Percentiles rank a stretch among this genome's conserved stretches.
These are phyloP conservation scores for Parambassis ranga DNA, from an alignment of 2,797 vertebrate species.

Conservation along the genomic window DNA sequence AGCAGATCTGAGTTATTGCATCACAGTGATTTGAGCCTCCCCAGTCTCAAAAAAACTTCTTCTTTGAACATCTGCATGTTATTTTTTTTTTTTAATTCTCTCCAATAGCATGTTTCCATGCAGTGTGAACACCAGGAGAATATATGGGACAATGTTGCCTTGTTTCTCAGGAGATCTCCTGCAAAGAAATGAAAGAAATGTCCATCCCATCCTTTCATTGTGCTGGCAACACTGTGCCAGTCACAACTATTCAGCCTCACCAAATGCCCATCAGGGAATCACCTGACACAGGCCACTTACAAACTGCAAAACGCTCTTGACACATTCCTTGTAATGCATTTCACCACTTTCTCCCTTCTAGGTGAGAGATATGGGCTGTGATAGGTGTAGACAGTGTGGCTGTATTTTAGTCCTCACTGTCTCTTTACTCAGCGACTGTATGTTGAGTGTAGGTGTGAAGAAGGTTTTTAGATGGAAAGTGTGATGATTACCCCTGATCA, in stretches of 20 bases:
- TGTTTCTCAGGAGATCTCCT: not conserved
- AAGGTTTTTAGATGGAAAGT: slow-evolving; percentile 29
- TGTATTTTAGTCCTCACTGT: not conserved
- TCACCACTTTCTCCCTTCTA: slow-evolving; percentile 21
- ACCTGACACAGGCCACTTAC: slow-evolving; percentile 2
- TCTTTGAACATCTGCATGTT: not conserved
- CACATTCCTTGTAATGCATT: slow-evolving; percentile 45
- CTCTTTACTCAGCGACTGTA: not conserved
- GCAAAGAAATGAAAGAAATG: too few relatives aligned
- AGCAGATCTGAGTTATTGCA: not conserved
- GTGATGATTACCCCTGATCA: slow-evolving; percentile 20
- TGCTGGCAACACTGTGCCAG: not conserved
- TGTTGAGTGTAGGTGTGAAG: slow-evolving; percentile 17
- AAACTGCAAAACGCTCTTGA: slow-evolving; percentile 31
- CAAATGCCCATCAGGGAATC: slow-evolving; percentile 17
- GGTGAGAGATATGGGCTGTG: slow-evolving; percentile 1
- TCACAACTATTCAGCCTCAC: slow-evolving; percentile 6
- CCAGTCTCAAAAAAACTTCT: not conserved
- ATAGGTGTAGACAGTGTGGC: not conserved
- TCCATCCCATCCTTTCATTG: too few relatives aligned
- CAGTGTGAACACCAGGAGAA: not conserved
- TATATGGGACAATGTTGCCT: not conserved
- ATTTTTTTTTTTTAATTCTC: not conserved
- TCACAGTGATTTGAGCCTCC: not conserved
- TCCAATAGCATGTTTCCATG: slow-evolving; percentile 1